Conservation (phyloP, 2,797 vertebrate species). For the Coccyzus lansbergi region DNA sequence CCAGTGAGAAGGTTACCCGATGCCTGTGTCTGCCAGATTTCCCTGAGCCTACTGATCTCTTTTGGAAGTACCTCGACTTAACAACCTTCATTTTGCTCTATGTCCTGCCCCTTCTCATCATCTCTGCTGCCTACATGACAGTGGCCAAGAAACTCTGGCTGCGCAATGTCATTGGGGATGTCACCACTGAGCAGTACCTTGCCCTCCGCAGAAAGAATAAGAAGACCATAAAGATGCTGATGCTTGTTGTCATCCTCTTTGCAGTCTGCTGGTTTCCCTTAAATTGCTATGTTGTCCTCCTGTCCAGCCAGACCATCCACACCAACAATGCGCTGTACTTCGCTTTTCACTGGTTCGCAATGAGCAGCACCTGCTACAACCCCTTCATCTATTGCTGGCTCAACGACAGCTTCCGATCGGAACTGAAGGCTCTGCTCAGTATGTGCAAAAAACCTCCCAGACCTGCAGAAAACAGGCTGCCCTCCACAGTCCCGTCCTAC, state of each 20-base stretch:
- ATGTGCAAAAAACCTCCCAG: conserved; percentile 78
- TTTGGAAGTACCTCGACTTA: conserved; percentile 93
- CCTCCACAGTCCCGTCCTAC: conserved; percentile 70
- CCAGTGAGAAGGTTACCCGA: conserved; percentile 84
- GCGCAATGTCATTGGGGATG: conserved; percentile 87
- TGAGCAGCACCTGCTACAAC: conserved; percentile 83
- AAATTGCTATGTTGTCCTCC: conserved; percentile 80
- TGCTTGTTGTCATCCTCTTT: conserved; percentile 79
- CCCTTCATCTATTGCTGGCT: conserved; percentile 86
- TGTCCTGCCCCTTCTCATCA: conserved; percentile 89
- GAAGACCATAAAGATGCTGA: conserved; percentile 82
- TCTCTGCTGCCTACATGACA: conserved; percentile 86
- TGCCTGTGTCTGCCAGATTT: conserved; percentile 91
- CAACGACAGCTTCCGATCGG: conserved; percentile 79
- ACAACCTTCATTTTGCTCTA: conserved; percentile 91
- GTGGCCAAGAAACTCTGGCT: conserved; percentile 91
- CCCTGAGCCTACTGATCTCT: conserved; percentile 90
- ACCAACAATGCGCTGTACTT: conserved; percentile 80
- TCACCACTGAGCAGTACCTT: conserved; percentile 89
- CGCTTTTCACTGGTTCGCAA: conserved; percentile 81
- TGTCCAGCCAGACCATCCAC: conserved; percentile 79
- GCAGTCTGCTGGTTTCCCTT: conserved; percentile 83
- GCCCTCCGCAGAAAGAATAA: conserved; percentile 80
- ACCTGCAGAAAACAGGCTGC: conserved; percentile 49
- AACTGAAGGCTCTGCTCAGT: conserved; percentile 83